Evolutionary conservation across 2,113 vertebrate species (phyloP).

Genomic region (Empidonax alnorum): DNA sequence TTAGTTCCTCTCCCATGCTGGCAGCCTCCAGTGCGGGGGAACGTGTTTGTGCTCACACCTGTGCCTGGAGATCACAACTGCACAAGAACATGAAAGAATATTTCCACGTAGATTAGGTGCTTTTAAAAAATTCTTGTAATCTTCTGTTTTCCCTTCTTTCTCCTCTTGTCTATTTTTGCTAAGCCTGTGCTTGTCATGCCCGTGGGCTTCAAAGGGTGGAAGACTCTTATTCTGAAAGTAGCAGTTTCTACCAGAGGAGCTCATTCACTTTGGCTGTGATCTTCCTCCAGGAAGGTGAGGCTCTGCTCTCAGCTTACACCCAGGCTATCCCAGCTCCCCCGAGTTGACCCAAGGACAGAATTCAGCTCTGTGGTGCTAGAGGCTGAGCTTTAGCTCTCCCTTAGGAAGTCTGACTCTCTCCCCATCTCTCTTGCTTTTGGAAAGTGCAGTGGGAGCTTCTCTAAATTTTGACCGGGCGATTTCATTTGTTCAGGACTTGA

Average conservation of each 20-base stretch:
- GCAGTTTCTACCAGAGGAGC: neutral
- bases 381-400: neutral
- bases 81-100: neutral
- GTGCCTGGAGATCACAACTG: neutral
- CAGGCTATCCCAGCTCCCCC: neutral
- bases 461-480: slow-evolving; percentile 17
- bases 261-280: neutral
- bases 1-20: neutral
- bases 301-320: neutral
- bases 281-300: neutral
- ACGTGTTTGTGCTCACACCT: slow-evolving; percentile 14
- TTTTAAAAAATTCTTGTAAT: neutral
- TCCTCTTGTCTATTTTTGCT: neutral
- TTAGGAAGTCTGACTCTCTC: neutral
- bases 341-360: neutral
- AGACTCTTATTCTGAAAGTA: slow-evolving; percentile 22
- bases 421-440: neutral
- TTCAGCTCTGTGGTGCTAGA: neutral
- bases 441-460: neutral
- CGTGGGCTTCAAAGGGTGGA: neutral
- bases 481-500: slow-evolving; percentile 62
- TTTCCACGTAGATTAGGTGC: neutral
- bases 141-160: neutral
- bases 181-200: neutral
- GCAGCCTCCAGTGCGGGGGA: neutral